Evolutionary conservation across 2,888 invertebrate genomes (phyloP).

Genomic region (Gibbula magus): DNA sequence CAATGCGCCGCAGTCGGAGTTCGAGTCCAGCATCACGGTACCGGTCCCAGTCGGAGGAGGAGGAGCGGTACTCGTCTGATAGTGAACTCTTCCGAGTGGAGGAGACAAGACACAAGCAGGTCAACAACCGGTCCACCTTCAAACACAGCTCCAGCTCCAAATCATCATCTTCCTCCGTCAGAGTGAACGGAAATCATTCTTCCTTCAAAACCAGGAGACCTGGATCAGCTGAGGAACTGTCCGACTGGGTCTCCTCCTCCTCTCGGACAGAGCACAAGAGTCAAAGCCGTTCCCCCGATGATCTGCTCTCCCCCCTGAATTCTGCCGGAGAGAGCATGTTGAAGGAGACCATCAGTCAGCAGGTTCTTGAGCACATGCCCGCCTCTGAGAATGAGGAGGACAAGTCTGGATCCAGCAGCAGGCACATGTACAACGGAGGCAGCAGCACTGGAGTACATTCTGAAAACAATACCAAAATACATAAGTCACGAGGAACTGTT

Average conservation of each 20-base stretch:
- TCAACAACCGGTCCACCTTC: background rate
- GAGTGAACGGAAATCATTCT: background rate
- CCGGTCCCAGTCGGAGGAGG: background rate
- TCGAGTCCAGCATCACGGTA: background rate
- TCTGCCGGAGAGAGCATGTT: constrained; percentile 48
- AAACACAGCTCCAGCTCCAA: background rate
- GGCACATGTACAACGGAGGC: too few species aligned
- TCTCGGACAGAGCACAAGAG: constrained; percentile 33
- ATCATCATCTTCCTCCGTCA: background rate
- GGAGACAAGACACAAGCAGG: background rate
- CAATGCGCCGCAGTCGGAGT: background rate
- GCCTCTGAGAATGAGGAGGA: constrained; percentile 36
- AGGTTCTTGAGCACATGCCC: constrained; percentile 50
- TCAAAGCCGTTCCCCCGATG: constrained; percentile 18
- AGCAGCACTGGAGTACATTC: too few species aligned
- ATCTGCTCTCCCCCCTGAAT: background rate
- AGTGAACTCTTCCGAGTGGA: background rate
- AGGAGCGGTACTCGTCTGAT: background rate
- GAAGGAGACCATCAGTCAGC: constrained; percentile 54
- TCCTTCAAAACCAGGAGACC: background rate
- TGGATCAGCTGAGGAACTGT: constrained; percentile 34
- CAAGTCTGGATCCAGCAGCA: constrained; percentile 11
- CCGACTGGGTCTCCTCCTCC: constrained; percentile 50
- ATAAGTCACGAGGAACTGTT: background rate
- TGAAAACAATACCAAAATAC: background rate